Evolutionary conservation across 2,797 vertebrate species (phyloP), one percentile per base, ranked within the genome.

Genomic region (Apogon hyalosoma): DNA sequence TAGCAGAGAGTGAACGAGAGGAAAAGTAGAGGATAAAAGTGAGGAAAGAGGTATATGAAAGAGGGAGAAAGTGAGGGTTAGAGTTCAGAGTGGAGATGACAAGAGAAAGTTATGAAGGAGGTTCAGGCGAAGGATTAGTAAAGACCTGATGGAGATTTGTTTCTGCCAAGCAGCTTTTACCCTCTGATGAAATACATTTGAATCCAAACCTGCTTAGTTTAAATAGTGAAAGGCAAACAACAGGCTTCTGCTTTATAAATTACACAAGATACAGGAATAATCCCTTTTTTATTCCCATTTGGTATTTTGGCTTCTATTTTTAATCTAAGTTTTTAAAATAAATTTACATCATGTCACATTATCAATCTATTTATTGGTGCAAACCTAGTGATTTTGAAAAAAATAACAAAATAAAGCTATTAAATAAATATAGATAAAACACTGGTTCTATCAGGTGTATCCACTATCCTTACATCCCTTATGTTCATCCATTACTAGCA

Each of bases 1-100:
- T 10, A 10, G 42, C 0, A 3, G 70, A 69, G 71, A 85, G 55
- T 62, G 18, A 48, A 18, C 2, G 6, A 28, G 43, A 36, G 7
- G 15, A 49, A 40, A 13, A 57, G 43, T 40, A 62, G 28, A 33
- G 3, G 16, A n/a, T 1, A 53, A 57, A 65, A 50, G 66, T 69
- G 66, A 81, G 28, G 50, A 24, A 42, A 56, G 69, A 60, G 51
- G 52, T 41, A 38, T 53, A 53, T 68, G 67, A 68, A 65, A 58
- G 63, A 64, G 66, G 69, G 71, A 79, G 84, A 78, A 69, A 79
- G 80, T 86, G 83, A 90, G 58, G 33, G 60, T 80, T 73, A 18
- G 69, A 81, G 60, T 83, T 89, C 60, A 69, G 56, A 66, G 53
- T 50, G 19, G 51, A 60, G 39, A 28, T 60, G 72, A 58, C 41